Percentiles rank a stretch among this genome's conserved stretches.
phyloP scores from a whole-genome alignment of 1,140 invertebrate genomes.

The Pteromalus puparum region DNA sequence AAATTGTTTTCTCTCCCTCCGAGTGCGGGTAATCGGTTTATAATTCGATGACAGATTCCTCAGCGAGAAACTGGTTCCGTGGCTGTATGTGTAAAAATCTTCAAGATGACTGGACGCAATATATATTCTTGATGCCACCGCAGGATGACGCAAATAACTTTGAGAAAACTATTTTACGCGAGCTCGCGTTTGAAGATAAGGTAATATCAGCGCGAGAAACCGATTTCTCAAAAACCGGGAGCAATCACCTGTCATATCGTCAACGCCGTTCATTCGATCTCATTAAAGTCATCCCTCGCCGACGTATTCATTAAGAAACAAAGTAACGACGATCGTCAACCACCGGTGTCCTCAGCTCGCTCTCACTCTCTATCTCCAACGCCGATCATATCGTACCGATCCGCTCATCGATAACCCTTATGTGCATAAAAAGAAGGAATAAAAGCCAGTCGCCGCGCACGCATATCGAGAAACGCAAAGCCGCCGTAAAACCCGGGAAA shows the following conservation, averaged over 20 bases:
- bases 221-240: no score
- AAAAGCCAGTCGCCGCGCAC: neutral
- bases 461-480: neutral
- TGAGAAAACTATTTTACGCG: no score
- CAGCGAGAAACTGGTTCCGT: neutral
- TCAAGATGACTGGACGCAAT: neutral
- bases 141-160: no score
- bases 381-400: slow-evolving; percentile 21
- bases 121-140: no score
- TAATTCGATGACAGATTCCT: slow-evolving; percentile 12
- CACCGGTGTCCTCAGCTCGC: no score
- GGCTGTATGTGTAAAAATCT: neutral
- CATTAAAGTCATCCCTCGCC: neutral
- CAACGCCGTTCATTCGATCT: slow-evolving; percentile 2
- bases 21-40: neutral
- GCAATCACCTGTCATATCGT: neutral
- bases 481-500: slow-evolving; percentile 35
- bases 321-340: slow-evolving; percentile 27
- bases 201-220: no score
- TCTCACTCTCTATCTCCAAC: slow-evolving; percentile 6
- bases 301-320: slow-evolving; percentile 50
- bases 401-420: slow-evolving; percentile 11
- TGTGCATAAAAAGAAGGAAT: neutral
- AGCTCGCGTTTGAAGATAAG: no score
- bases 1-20: neutral